A percentile compares a stretch with the other conserved stretches of the same genome.
Evolutionary conservation across 2,888 invertebrate genomes (phyloP).

Genomic region (Epiperipatus broadwayi): DNA sequence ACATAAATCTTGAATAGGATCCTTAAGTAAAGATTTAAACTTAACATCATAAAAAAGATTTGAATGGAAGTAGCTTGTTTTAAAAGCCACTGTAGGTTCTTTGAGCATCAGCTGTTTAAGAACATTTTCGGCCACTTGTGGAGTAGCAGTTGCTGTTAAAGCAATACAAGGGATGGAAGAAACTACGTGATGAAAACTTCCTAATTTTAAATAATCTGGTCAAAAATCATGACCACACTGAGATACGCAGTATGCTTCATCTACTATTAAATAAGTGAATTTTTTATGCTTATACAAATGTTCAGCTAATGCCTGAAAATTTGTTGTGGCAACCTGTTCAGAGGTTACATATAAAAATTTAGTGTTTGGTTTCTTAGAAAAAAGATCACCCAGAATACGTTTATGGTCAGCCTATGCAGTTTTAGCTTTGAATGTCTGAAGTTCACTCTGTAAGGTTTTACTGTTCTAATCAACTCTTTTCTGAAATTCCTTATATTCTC

Average conservation of each 20-base stretch:
- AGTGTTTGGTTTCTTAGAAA: slow-evolving; percentile 48
- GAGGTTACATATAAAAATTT: slow-evolving; percentile 87
- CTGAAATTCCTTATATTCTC: no score
- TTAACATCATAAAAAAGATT: slow-evolving; percentile 89
- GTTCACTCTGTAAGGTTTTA: no score
- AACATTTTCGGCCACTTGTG: slow-evolving; percentile 63
- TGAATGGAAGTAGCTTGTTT: slow-evolving; percentile 66
- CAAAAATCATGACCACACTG: slow-evolving; percentile 98
- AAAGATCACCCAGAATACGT: slow-evolving; percentile 54
- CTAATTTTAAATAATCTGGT: slow-evolving; percentile 78
- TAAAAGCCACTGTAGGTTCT: slow-evolving; percentile 50
- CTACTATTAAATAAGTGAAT: slow-evolving; percentile 74
- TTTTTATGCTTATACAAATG: slow-evolving; percentile 52
- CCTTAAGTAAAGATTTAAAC: slow-evolving; percentile 50
- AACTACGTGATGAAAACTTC: slow-evolving; percentile 41
- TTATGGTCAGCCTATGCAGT: slow-evolving; percentile 54
- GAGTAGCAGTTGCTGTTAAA: slow-evolving; percentile 80
- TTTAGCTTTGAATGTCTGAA: slow-evolving; percentile 84
- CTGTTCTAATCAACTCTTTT: no score
- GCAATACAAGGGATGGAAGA: slow-evolving; percentile 64
- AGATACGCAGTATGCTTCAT: slow-evolving; percentile 94
- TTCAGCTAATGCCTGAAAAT: slow-evolving; percentile 46
- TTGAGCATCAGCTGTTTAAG: slow-evolving; percentile 46
- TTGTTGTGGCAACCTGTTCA: slow-evolving; percentile 69
- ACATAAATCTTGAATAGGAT: slow-evolving; percentile 59